A percentile compares a stretch with the other conserved stretches of the same genome.
Evolutionary conservation across 2,888 invertebrate genomes (phyloP).

Genomic region (Bimastos eiseni): DNA sequence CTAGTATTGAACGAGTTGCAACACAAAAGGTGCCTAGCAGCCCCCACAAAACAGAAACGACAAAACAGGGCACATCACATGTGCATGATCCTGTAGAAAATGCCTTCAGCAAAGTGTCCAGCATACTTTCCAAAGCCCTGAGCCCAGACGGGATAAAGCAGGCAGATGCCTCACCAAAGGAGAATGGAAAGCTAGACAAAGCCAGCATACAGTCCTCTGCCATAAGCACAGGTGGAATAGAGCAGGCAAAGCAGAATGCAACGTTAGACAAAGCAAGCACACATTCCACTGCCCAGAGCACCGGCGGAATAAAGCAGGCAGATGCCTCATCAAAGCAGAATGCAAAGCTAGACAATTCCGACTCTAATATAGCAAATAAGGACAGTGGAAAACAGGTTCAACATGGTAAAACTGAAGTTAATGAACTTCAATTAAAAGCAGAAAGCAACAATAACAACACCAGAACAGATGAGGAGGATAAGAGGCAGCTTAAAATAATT

Average conservation of each 20-base stretch:
- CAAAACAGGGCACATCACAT: not conserved
- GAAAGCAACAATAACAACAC: constrained; percentile 4
- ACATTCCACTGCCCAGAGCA: no score
- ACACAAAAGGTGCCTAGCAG: not conserved
- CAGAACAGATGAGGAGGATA: not conserved
- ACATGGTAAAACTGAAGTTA: not conserved
- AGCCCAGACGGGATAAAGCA: no score
- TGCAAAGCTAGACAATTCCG: not conserved
- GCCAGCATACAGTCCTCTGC: not conserved
- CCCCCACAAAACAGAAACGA: not conserved
- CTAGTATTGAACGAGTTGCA: constrained; percentile 4
- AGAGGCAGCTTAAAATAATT: not conserved
- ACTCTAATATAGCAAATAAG: not conserved
- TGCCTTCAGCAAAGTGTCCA: not conserved
- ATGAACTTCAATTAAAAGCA: not conserved
- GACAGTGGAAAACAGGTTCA: constrained; percentile 3
- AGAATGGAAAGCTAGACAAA: not conserved
- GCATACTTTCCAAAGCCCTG: not conserved
- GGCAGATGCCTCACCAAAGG: no score
- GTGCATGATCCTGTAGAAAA: not conserved
- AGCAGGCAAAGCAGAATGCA: not conserved
- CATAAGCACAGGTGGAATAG: not conserved
- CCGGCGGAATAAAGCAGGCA: no score
- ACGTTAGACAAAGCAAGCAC: not conserved
- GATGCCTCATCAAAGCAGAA: no score